Percentiles rank a stretch among this genome's conserved stretches.
Evolutionary conservation across 53 echinoderm and acorn worm species (phyloP).

Genomic region (Pentamera pediparva): DNA sequence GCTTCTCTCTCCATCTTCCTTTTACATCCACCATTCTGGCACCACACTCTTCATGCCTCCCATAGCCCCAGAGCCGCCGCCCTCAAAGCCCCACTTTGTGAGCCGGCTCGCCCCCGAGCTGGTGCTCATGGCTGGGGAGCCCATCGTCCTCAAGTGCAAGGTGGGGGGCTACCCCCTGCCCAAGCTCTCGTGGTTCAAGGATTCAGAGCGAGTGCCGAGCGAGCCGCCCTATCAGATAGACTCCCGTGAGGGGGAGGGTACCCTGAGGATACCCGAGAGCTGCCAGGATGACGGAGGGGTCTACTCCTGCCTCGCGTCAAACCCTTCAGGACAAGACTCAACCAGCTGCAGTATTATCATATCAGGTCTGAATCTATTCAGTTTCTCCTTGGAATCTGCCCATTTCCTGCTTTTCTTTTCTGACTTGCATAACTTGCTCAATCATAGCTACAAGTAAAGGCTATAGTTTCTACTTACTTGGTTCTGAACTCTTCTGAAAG

Average conservation of each 20-base stretch:
- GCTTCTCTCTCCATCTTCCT: neutral
- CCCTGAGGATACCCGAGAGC: constrained; percentile 55
- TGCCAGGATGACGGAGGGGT: constrained; percentile 68
- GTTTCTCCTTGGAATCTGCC: no score
- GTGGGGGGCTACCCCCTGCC: constrained; percentile 77
- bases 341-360: constrained; percentile 31
- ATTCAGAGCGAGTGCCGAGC: constrained; percentile 49
- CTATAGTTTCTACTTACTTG: no score
- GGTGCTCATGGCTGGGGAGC: constrained; percentile 50
- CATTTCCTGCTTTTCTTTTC: no score
- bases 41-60: constrained; percentile 23
- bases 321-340: constrained; percentile 65
- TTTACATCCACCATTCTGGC: neutral
- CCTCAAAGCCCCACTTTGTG: constrained; percentile 22
- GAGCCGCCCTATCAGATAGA: constrained; percentile 65
- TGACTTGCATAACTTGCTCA: no score
- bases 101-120: constrained; percentile 36
- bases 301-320: constrained; percentile 60
- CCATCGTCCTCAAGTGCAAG: constrained; percentile 59
- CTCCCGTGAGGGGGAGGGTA: constrained; percentile 55
- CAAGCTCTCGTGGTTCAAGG: constrained; percentile 77
- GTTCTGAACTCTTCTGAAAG: no score
- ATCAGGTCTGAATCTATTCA: constrained; percentile 24
- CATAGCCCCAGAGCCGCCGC: constrained; percentile 34
- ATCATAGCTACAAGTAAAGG: no score